These are phyloP conservation scores for Hylyphantes graminicola DNA, from an alignment of 1,140 invertebrate species.

Conservation along the genomic window DNA sequence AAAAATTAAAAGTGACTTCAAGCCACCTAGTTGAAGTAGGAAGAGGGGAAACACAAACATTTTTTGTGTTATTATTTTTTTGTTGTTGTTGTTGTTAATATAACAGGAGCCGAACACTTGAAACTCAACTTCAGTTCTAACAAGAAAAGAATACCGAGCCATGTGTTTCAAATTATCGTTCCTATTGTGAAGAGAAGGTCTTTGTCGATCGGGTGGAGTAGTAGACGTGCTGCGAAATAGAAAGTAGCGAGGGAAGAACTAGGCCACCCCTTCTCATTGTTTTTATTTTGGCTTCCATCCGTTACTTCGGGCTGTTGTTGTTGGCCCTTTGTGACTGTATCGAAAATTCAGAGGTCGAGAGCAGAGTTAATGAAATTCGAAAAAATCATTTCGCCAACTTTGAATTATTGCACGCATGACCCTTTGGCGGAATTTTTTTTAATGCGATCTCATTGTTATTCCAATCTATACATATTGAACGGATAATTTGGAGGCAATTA, in stretches of 20 bases:
- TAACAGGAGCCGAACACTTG: no score
- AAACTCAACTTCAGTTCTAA: no score
- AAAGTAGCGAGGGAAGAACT: constrained; percentile 15
- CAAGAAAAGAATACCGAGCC: no score
- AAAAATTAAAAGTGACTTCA: no score
- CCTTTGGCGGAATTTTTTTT: background rate
- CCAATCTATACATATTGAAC: background rate
- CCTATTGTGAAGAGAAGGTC: background rate
- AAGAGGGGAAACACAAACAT: no score
- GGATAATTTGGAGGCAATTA: background rate
- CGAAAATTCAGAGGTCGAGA: constrained; percentile 3
- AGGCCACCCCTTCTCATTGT: constrained; percentile 10
- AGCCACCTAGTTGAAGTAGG: no score
- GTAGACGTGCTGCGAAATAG: constrained; percentile 17
- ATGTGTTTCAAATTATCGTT: background rate
- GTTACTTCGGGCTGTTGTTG: background rate
- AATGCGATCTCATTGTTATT: constrained; percentile 1
- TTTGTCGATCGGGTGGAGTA: constrained; percentile 15
- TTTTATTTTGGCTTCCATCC: constrained; percentile 14
- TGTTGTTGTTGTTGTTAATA: no score
- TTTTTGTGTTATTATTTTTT: no score
- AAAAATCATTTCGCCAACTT: background rate
- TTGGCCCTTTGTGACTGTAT: constrained; percentile 2
- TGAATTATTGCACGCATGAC: constrained; percentile 11
- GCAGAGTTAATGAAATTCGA: constrained; percentile 25